Evolutionary conservation across 30 jellyfish, hydroid and myxozoan species (phyloP).

Genomic region (Cassiopea xamachana): DNA sequence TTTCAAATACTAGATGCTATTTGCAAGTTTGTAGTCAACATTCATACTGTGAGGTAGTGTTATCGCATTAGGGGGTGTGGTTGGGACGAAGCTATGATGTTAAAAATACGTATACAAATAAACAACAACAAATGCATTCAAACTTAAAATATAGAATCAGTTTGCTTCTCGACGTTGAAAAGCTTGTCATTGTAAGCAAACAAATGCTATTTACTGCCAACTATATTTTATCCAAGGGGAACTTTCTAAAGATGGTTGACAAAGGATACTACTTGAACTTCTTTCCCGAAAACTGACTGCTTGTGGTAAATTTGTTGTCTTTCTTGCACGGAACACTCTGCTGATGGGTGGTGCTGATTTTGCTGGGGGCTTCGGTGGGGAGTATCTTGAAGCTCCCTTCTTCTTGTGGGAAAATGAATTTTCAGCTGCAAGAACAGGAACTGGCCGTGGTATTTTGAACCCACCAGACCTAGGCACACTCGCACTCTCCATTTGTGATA

Average conservation of each 20-base stretch:
- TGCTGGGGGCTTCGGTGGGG: constrained; percentile 97
- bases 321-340: constrained; percentile 84
- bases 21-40: no score
- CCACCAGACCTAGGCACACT: constrained; percentile 40
- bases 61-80: no score
- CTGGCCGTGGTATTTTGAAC: constrained; percentile 87
- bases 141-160: no score
- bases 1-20: no score
- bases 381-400: constrained; percentile 60
- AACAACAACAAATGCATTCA: no score
- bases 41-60: no score
- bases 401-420: constrained; percentile 78
- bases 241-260: not conserved
- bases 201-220: no score
- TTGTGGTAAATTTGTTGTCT: constrained; percentile 77
- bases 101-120: no score
- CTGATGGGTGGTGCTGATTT: constrained; percentile 98
- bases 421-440: constrained; percentile 72
- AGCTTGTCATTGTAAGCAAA: no score
- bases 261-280: constrained; percentile 56
- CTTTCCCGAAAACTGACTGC: constrained; percentile 89
- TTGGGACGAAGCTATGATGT: no score
- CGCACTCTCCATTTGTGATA: not conserved
- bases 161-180: no score
- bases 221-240: not conserved